Evolutionary conservation across 2,888 invertebrate species (phyloP).

Genomic region (Oxytorus armatus): DNA sequence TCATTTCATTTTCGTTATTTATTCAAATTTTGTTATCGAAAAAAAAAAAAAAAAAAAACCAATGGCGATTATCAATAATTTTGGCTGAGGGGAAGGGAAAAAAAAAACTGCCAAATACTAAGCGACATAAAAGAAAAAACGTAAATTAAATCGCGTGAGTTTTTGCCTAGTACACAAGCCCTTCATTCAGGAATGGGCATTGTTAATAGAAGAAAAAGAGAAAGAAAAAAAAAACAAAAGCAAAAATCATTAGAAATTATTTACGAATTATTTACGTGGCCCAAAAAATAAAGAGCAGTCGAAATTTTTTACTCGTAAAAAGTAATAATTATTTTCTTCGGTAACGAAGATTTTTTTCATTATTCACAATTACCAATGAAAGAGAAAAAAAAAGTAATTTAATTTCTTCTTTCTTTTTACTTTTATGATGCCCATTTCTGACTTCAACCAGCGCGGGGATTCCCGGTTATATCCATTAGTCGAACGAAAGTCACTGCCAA

Average conservation of each 20-base stretch:
- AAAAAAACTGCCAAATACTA: conserved; percentile 14
- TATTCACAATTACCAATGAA: neutral
- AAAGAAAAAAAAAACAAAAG: too few species aligned
- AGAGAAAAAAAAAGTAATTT: neutral
- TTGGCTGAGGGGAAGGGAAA: conserved; percentile 68
- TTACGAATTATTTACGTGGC: neutral
- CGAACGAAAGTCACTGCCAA: conserved; percentile 84
- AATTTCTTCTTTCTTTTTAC: neutral
- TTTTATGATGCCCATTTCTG: conserved; percentile 15
- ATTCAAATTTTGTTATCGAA: conserved; percentile 44
- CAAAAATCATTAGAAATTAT: neutral
- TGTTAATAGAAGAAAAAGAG: neutral
- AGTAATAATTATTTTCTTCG: neutral
- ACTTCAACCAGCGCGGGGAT: neutral
- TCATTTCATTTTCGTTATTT: conserved; percentile 19
- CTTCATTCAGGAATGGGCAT: conserved; percentile 8
- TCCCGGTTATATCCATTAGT: conserved; percentile 77
- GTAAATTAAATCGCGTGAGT: conserved; percentile 2
- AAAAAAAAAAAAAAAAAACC: conserved; percentile 2
- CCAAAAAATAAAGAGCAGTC: neutral
- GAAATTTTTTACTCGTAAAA: neutral
- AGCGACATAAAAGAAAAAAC: neutral
- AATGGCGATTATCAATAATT: neutral
- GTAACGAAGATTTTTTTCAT: neutral
- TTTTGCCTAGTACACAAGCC: conserved; percentile 20